These are phyloP conservation scores for Cyclura pinguis DNA, from an alignment of 2,797 vertebrate genomes.

Conservation along the genomic window DNA sequence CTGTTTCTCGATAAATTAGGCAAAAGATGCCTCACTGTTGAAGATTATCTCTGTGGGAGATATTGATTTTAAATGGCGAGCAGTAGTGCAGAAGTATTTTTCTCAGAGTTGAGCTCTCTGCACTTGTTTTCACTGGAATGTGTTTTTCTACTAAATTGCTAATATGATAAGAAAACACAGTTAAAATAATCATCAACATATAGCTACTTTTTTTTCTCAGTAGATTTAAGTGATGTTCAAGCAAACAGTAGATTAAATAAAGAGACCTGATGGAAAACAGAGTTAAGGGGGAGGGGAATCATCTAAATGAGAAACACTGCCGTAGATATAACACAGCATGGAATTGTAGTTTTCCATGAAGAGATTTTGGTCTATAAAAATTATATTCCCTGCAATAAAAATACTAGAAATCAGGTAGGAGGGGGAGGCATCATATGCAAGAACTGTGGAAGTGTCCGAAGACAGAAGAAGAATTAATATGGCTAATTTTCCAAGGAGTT, in stretches of 20 bases:
- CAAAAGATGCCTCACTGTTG: not conserved
- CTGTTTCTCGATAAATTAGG: not conserved
- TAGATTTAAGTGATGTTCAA: constrained; percentile 1
- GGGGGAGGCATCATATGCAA: not conserved
- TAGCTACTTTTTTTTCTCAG: not conserved
- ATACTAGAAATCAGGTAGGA: not conserved
- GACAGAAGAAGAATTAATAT: no score
- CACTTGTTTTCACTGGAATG: not conserved
- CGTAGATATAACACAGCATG: not conserved
- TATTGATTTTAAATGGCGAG: not conserved
- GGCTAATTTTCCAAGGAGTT: not conserved
- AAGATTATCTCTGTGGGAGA: not conserved
- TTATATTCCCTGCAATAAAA: not conserved
- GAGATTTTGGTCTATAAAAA: not conserved
- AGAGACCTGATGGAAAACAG: constrained; percentile 14
- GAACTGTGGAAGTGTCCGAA: not conserved
- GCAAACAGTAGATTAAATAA: not conserved
- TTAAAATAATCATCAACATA: not conserved
- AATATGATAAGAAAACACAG: not conserved
- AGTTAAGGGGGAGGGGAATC: not conserved
- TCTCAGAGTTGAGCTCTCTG: not conserved
- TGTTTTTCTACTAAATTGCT: constrained; percentile 23
- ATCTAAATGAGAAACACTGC: not conserved
- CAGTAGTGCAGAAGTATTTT: not conserved
- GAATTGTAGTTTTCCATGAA: not conserved